These are phyloP conservation scores for Diadema setosum DNA, from an alignment of 35 echinoderm and acorn worm genomes.

Conservation along the genomic window DNA sequence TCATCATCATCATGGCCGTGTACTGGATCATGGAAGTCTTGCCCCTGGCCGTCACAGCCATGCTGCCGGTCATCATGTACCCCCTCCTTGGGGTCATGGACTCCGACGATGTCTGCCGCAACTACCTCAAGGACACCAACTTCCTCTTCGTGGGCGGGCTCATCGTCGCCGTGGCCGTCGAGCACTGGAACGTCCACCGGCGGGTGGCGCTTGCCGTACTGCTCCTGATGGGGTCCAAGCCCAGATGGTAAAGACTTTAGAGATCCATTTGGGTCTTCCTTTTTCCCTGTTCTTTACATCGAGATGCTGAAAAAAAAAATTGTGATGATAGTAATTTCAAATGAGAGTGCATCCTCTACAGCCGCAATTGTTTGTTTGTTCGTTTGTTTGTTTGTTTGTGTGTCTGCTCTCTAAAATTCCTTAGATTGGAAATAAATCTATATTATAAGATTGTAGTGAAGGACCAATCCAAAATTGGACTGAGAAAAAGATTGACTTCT, in stretches of 20 bases:
- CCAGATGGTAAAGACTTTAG: constrained; percentile 77
- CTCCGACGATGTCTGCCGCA: constrained; percentile 69
- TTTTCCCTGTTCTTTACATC: too few relatives aligned
- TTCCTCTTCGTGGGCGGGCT: constrained; percentile 83
- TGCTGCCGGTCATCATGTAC: constrained; percentile 71
- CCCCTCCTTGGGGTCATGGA: constrained; percentile 64
- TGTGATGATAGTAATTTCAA: too few relatives aligned
- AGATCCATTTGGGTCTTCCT: too few relatives aligned
- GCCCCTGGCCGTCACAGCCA: constrained; percentile 75
- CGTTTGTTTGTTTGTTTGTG: too few relatives aligned
- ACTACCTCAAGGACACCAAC: constrained; percentile 88
- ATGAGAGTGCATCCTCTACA: too few relatives aligned
- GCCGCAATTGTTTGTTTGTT: too few relatives aligned
- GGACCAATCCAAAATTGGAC: too few relatives aligned
- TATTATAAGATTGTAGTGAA: too few relatives aligned
- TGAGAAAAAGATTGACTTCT: too few relatives aligned
- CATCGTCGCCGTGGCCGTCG: constrained; percentile 74
- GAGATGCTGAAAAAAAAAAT: too few relatives aligned
- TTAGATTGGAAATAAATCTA: too few relatives aligned
- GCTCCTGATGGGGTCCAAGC: constrained; percentile 70
- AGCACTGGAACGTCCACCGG: constrained; percentile 82
- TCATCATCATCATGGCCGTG: constrained; percentile 66
- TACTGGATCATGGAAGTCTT: constrained; percentile 83
- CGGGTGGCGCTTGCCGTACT: constrained; percentile 73
- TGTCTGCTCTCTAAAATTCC: too few relatives aligned